Evolutionary conservation across 2,797 vertebrate genomes (phyloP).

Genomic region (Liasis olivaceus): DNA sequence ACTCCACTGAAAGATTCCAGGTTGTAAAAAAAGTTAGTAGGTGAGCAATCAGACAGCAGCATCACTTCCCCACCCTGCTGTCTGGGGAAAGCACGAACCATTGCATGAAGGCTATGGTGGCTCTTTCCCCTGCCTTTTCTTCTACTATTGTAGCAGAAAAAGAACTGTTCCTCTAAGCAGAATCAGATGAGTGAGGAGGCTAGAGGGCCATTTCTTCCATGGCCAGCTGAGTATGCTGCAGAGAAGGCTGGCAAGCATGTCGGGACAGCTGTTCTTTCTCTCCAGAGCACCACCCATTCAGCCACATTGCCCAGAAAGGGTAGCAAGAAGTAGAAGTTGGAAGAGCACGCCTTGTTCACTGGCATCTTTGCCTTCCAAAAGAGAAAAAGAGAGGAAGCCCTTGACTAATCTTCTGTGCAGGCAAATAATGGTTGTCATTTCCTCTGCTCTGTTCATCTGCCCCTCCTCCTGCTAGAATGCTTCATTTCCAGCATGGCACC

Average conservation of each 20-base stretch:
- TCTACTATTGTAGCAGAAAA: neutral
- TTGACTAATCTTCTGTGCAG: neutral
- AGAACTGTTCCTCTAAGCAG: neutral
- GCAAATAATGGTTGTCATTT: neutral
- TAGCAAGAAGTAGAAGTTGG: neutral
- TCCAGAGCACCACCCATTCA: neutral
- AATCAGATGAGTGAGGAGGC: neutral
- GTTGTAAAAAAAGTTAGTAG: neutral
- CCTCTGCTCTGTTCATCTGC: neutral
- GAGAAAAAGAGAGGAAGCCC: neutral
- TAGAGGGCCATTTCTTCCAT: neutral
- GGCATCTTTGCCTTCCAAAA: neutral
- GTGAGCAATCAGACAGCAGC: too few relatives aligned
- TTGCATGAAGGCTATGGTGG: neutral
- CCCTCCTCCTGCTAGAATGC: too few relatives aligned
- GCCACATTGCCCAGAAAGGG: neutral
- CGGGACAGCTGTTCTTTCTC: neutral
- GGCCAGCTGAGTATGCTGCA: neutral
- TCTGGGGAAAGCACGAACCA: neutral
- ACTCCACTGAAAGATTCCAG: neutral
- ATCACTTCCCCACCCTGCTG: neutral
- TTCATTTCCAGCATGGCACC: neutral
- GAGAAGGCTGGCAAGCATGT: neutral
- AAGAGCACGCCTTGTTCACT: neutral
- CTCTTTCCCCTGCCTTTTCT: neutral